phyloP scores from a whole-genome alignment of 2,113 vertebrate genomes.

The Puntigrus tetrazona region DNA sequence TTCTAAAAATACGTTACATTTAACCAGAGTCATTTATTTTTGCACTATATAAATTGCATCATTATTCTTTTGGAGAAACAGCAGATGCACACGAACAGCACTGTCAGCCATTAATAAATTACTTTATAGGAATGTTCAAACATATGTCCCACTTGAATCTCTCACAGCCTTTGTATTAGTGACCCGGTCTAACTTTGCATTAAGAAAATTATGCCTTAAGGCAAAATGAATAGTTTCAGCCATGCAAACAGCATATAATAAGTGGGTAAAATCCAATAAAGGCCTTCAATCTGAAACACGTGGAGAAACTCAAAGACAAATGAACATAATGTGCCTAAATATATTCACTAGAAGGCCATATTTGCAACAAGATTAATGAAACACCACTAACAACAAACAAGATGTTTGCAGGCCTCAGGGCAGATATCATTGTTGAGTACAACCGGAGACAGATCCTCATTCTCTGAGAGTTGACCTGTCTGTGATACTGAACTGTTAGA shows the following conservation, averaged over 20 bases:
- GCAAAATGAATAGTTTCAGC: not conserved
- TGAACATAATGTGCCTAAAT: not conserved
- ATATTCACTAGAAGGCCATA: not conserved
- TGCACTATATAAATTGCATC: not conserved
- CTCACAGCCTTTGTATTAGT: not conserved
- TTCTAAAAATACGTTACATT: no score
- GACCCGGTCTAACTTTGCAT: not conserved
- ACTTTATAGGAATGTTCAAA: not conserved
- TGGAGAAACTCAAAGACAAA: not conserved
- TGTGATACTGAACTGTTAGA: slow-evolving; percentile 31
- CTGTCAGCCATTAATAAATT: not conserved
- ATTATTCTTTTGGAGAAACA: not conserved
- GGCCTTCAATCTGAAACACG: not conserved
- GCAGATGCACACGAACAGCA: not conserved
- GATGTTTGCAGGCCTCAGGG: not conserved
- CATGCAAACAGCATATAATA: not conserved
- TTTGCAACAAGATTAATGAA: not conserved
- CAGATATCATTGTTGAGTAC: slow-evolving; percentile 3
- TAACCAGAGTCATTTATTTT: not conserved
- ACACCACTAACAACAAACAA: slow-evolving; percentile 10
- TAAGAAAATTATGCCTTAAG: not conserved
- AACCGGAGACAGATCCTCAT: not conserved
- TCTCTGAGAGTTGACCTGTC: slow-evolving; percentile 40
- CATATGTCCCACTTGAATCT: not conserved
- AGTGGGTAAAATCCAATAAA: slow-evolving; percentile 5